These are phyloP conservation scores for Cheiracanthium punctorium DNA, from an alignment of 2,888 invertebrate genomes.

Conservation along the genomic window DNA sequence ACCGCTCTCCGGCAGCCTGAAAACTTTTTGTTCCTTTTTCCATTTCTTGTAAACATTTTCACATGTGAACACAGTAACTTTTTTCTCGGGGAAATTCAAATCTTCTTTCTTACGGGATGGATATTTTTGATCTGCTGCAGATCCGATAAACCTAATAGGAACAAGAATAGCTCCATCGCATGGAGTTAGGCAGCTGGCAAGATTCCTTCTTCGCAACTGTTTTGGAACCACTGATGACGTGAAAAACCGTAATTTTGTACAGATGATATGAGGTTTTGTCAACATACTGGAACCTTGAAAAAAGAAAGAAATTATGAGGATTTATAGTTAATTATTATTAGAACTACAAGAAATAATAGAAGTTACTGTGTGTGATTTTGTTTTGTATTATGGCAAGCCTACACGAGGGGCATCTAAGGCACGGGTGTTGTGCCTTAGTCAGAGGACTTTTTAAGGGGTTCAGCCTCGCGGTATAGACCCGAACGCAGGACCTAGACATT, in stretches of 20 bases:
- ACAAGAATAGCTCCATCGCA: neutral
- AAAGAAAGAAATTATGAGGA: too few species aligned
- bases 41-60: conserved; percentile 42
- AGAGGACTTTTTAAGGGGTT: too few species aligned
- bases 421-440: too few species aligned
- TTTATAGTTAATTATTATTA: too few species aligned
- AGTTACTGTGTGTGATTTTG: too few species aligned
- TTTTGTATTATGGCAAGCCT: too few species aligned
- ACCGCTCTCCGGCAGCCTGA: conserved; percentile 28
- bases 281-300: neutral
- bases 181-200: neutral
- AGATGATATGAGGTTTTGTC: neutral
- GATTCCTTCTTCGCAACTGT: neutral
- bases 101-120: conserved; percentile 9
- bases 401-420: too few species aligned
- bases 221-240: neutral
- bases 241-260: neutral
- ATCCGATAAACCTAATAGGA: conserved; percentile 8
- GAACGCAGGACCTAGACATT: too few species aligned
- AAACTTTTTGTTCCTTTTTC: conserved; percentile 20
- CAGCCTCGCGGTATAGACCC: too few species aligned
- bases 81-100: conserved; percentile 37
- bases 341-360: too few species aligned
- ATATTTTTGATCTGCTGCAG: conserved; percentile 16
- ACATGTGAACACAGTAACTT: conserved; percentile 38